A percentile compares a stretch with the other conserved stretches of the same genome.
phyloP scores from a whole-genome alignment of 2,888 invertebrate species.

The Erebia ligea region DNA sequence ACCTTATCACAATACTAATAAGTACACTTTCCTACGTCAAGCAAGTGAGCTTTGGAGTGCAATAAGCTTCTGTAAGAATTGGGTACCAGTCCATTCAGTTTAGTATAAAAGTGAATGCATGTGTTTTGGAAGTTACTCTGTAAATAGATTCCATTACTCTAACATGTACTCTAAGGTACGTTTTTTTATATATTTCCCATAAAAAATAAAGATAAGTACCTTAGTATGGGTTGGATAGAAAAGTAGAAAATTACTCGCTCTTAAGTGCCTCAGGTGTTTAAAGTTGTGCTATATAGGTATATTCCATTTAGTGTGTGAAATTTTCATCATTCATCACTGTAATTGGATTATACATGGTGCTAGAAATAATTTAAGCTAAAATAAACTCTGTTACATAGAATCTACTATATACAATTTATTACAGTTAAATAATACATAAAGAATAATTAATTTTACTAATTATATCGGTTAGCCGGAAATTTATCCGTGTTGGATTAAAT shows the following conservation, averaged over 20 bases:
- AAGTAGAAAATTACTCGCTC: background rate
- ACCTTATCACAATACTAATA: constrained; percentile 40
- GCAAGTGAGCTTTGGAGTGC: constrained; percentile 41
- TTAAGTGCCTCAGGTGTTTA: background rate
- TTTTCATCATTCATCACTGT: background rate
- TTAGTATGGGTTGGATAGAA: too few relatives aligned
- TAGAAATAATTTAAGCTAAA: background rate
- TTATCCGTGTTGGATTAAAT: constrained; percentile 3
- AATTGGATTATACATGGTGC: background rate
- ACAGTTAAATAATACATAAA: background rate
- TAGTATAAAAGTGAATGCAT: constrained; percentile 72
- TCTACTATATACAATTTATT: too few relatives aligned
- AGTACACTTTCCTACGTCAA: constrained; percentile 45
- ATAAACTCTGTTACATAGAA: too few relatives aligned
- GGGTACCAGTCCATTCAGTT: constrained; percentile 63
- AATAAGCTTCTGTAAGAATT: constrained; percentile 58
- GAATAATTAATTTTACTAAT: background rate
- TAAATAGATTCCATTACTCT: constrained; percentile 54
- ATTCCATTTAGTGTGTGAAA: background rate
- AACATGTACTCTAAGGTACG: constrained; percentile 72
- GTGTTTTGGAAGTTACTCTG: constrained; percentile 62
- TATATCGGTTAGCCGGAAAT: constrained; percentile 6
- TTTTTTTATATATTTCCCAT: background rate
- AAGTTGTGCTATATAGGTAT: background rate
- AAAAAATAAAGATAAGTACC: background rate